Evolutionary conservation across 2,888 invertebrate genomes (phyloP).

Genomic region (Deilephila elpenor): DNA sequence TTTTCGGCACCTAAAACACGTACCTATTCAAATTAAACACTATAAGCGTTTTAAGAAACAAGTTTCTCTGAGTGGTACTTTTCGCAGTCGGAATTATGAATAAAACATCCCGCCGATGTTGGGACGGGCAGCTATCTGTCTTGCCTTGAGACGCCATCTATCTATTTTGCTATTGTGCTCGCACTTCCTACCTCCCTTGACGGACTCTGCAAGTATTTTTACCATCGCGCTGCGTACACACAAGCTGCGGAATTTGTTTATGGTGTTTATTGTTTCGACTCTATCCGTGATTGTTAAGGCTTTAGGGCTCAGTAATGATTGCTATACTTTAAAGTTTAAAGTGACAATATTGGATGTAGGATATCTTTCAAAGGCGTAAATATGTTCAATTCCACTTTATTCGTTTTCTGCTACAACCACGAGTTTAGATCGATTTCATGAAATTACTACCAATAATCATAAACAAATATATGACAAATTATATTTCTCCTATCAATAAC

Average conservation of each 20-base stretch:
- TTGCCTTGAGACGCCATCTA: constrained; percentile 33
- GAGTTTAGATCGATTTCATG: too few species aligned
- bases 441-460: too few species aligned
- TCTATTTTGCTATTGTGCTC: constrained; percentile 30
- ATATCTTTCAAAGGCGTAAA: too few species aligned
- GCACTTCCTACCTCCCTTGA: constrained; percentile 27
- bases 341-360: too few species aligned
- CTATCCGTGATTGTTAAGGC: background rate
- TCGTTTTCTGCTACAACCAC: too few species aligned
- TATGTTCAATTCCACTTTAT: too few species aligned
- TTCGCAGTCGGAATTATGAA: constrained; percentile 46
- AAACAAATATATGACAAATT: too few species aligned
- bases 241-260: background rate
- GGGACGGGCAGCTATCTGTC: constrained; percentile 44
- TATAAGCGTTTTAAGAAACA: constrained; percentile 62
- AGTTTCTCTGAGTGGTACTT: constrained; percentile 46
- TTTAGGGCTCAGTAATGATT: too few species aligned
- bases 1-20: constrained; percentile 15
- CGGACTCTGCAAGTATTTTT: constrained; percentile 26
- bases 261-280: background rate
- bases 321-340: too few species aligned
- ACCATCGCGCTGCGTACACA: constrained; percentile 9
- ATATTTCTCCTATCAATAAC: too few species aligned
- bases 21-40: constrained; percentile 53
- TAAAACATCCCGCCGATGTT: constrained; percentile 42